Conservation (phyloP, 2,113 vertebrate species). For the Xerus inauris region DNA sequence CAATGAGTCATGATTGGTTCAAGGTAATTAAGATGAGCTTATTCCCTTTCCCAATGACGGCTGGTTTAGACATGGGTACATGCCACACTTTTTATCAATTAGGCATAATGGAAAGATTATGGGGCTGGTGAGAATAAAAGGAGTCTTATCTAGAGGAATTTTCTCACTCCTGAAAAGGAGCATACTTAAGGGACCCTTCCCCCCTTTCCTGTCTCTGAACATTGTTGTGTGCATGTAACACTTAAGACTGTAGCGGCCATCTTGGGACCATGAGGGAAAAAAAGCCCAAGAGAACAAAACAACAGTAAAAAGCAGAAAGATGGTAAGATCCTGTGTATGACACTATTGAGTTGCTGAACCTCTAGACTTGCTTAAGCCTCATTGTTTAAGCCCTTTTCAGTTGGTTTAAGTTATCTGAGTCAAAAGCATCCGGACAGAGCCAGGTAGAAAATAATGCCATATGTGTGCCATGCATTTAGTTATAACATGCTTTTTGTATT, state of each 20-base stretch:
- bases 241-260: background rate
- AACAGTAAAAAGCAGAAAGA: constrained; percentile 23
- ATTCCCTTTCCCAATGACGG: background rate
- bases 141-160: constrained; percentile 29
- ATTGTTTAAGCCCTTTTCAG: constrained; percentile 52
- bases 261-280: background rate
- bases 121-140: background rate
- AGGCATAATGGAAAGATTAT: background rate
- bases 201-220: background rate
- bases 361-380: constrained; percentile 54
- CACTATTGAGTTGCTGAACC: constrained; percentile 4
- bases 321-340: background rate
- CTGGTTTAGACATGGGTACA: background rate
- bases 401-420: constrained; percentile 62
- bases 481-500: constrained; percentile 7
- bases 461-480: constrained; percentile 31
- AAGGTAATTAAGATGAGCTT: constrained; percentile 44
- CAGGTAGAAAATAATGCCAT: constrained; percentile 63
- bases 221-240: background rate
- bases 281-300: background rate
- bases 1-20: background rate
- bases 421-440: constrained; percentile 60
- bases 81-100: background rate
- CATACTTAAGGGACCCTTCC: background rate
- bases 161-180: constrained; percentile 12